Evolutionary conservation across 2,113 vertebrate species (phyloP).

Genomic region (Miniopterus natalensis): DNA sequence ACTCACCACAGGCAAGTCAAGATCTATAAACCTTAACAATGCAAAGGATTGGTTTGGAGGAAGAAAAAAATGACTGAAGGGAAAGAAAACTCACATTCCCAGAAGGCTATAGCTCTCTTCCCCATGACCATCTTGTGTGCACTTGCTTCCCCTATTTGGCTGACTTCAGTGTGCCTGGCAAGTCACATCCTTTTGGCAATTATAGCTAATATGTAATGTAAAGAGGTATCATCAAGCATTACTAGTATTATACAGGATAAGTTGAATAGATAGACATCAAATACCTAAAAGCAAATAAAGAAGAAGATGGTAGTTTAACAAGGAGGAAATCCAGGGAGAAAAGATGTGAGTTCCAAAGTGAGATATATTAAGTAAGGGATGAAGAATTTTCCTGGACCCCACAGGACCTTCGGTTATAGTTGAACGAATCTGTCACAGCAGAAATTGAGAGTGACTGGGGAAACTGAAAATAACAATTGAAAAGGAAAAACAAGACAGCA

Average conservation of each 20-base stretch:
- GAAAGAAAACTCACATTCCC: background rate
- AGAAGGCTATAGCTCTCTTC: too few relatives aligned
- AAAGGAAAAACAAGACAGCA: background rate
- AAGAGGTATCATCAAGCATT: background rate
- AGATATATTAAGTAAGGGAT: background rate
- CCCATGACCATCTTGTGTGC: too few relatives aligned
- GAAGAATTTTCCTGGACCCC: background rate
- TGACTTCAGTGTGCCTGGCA: background rate
- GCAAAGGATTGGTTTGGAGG: background rate
- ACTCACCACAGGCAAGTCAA: constrained; percentile 1
- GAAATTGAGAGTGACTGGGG: background rate
- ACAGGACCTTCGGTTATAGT: background rate
- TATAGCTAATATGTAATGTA: background rate
- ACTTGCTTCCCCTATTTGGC: background rate
- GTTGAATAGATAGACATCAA: constrained; percentile 8
- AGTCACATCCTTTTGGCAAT: background rate
- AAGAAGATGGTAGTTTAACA: background rate
- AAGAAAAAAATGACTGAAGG: background rate
- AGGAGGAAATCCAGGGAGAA: constrained; percentile 1
- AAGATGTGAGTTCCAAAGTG: background rate
- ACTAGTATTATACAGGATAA: background rate
- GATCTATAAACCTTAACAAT: constrained; percentile 22
- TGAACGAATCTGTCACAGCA: background rate
- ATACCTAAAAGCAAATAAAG: constrained; percentile 11
- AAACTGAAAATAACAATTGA: background rate